Percentiles rank a stretch among this genome's conserved stretches.
phyloP scores from a whole-genome alignment of 2,888 invertebrate species.

The Stratiomys singularior region DNA sequence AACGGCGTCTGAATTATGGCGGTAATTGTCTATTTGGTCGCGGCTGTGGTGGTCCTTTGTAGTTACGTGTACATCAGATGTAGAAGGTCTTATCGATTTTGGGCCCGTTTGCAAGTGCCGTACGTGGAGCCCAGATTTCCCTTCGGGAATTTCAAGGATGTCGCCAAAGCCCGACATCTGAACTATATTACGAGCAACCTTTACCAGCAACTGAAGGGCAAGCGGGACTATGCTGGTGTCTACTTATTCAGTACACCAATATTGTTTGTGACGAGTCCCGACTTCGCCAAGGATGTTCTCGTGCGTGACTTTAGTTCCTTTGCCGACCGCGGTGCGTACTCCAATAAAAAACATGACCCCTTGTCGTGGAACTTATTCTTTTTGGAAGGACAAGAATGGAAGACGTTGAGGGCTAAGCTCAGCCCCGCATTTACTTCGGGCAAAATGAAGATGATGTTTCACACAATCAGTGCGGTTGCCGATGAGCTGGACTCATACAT shows the following conservation, averaged over 20 bases:
- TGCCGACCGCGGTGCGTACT: slow-evolving; percentile 52
- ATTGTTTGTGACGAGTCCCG: slow-evolving; percentile 47
- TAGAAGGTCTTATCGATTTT: slow-evolving; percentile 31
- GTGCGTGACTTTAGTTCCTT: slow-evolving; percentile 51
- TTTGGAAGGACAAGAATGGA: slow-evolving; percentile 52
- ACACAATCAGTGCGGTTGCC: slow-evolving; percentile 49
- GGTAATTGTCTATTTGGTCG: slow-evolving; percentile 25
- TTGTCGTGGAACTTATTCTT: slow-evolving; percentile 52
- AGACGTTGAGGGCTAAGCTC: slow-evolving; percentile 49
- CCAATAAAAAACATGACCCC: slow-evolving; percentile 52
- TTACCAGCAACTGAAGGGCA: slow-evolving; percentile 49
- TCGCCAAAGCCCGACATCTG: slow-evolving; percentile 42
- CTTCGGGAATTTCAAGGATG: slow-evolving; percentile 48
- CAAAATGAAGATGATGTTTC: slow-evolving; percentile 53
- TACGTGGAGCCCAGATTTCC: slow-evolving; percentile 50
- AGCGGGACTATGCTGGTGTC: slow-evolving; percentile 49
- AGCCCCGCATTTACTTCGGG: slow-evolving; percentile 52
- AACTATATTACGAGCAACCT: slow-evolving; percentile 32
- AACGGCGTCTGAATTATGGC: slow-evolving; percentile 14
- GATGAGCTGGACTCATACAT: slow-evolving; percentile 49
- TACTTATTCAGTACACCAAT: slow-evolving; percentile 49
- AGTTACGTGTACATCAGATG: slow-evolving; percentile 30
- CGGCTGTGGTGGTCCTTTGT: not conserved
- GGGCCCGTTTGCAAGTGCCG: slow-evolving; percentile 47
- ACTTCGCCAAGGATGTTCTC: slow-evolving; percentile 50